Base-by-base conservation (phyloP, 2,888 invertebrate genomes). In the Lasioglossum villosulum region DNA sequence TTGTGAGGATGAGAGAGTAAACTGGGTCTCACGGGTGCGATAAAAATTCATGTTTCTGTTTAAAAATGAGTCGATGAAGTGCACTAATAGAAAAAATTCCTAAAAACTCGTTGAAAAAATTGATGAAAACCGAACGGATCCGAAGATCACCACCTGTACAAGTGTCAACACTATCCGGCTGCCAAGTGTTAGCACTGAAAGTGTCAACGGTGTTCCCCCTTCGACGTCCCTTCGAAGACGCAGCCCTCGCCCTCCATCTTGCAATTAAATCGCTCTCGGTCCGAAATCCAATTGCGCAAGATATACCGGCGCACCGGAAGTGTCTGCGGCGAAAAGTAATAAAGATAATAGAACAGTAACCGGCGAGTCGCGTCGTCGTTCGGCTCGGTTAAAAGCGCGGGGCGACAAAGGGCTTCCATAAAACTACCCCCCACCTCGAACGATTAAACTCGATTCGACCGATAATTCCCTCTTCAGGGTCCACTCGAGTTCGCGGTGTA, bases 381-480 rank as follows among this genome's bases (percentile, higher is more conserved):
- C 42, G 73, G 48, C n/a, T 56, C 42, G 70, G 63, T 52, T 42
- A 42, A 83, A 78, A 84, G 74, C 59, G 42, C 12, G 37, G 27
- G 39, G 34, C 52, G 77, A 82, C n/a, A 78, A 78, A 84, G 75
- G 71, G 48, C 48, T 23, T 80, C 70, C 42, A 72, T 82, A 86
- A 86, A 86, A 82, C 86, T 82, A 75, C 74, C 76, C 70, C 66
- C 27, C 56, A 27, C 4, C 37, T 10, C 70, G 23, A 80, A 77
- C 81, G 85, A 84, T 86, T 84, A 84, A 86, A 73, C 84, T 74
- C 82, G 73, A 84, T 82, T 86, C 85, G 70, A 59, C 82, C 79
- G 86, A 85, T 82, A 86, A 85, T 85, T 85, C 56, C 76, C 82
- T 66, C 79, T 77, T 77, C 70, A 77, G 59, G 77, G 79, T 74